Conservation (phyloP, 2,888 invertebrate species). For the Lissonota sp. region DNA sequence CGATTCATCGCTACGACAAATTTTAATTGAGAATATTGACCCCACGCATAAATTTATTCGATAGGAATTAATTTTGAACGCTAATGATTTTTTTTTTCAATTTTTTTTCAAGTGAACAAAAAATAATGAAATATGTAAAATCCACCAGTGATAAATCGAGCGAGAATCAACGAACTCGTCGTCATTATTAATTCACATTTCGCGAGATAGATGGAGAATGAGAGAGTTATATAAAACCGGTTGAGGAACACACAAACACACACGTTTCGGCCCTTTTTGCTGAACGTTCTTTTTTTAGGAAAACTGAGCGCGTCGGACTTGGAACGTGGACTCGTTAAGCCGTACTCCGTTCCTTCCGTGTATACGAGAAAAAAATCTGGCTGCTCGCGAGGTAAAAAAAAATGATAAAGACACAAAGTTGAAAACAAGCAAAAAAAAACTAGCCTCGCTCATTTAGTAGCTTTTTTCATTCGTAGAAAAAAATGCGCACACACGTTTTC, state of each 20-base stretch:
- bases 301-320: slow-evolving; percentile 68
- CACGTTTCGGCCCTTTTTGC: slow-evolving; percentile 45
- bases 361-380: slow-evolving; percentile 71
- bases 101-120: not conserved
- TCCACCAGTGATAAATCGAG: slow-evolving; percentile 26
- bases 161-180: not conserved
- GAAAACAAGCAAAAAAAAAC: slow-evolving; percentile 31
- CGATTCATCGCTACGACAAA: not conserved
- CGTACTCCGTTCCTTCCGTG: slow-evolving; percentile 69
- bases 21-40: not conserved
- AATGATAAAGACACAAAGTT: slow-evolving; percentile 14
- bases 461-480: slow-evolving; percentile 39
- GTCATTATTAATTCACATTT: slow-evolving; percentile 37
- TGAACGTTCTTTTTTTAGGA: slow-evolving; percentile 68
- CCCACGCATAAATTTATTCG: not conserved
- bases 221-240: not conserved
- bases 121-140: not conserved
- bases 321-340: slow-evolving; percentile 70
- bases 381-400: slow-evolving; percentile 69
- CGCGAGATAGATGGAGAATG: slow-evolving; percentile 4
- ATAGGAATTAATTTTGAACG: not conserved
- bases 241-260: not conserved
- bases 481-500: slow-evolving; percentile 38
- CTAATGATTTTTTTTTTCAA: not conserved
- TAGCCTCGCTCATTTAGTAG: slow-evolving; percentile 49